Percentiles rank a stretch among this genome's conserved stretches.
phyloP scores from a whole-genome alignment of 2,888 invertebrate genomes.

The Molanna angustata region DNA sequence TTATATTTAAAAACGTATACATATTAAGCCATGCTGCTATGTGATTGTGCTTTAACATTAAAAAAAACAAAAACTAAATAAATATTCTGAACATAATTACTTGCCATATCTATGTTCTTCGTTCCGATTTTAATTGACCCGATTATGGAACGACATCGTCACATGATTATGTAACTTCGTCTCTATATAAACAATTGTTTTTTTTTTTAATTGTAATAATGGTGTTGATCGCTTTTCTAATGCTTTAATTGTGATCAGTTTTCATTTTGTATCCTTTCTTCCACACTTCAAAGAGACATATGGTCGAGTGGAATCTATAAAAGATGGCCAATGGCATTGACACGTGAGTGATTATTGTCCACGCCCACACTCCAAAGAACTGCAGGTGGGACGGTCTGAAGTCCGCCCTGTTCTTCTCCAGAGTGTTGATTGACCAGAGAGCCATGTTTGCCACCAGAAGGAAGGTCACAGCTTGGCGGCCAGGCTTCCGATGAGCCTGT shows the following conservation, averaged over 20 bases:
- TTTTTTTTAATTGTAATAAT: neutral
- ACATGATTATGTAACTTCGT: neutral
- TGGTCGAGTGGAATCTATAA: constrained; percentile 88
- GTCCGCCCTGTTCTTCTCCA: constrained; percentile 79
- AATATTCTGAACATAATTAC: too few relatives aligned
- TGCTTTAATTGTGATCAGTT: neutral
- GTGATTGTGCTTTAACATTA: too few relatives aligned
- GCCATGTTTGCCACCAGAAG: constrained; percentile 78
- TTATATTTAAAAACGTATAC: too few relatives aligned
- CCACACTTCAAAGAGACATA: constrained; percentile 91
- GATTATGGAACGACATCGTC: too few relatives aligned
- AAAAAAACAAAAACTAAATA: too few relatives aligned
- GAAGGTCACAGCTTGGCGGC: constrained; percentile 82
- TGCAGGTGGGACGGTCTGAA: constrained; percentile 75
- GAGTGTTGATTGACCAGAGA: constrained; percentile 82
- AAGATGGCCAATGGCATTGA: constrained; percentile 88
- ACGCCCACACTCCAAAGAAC: constrained; percentile 85
- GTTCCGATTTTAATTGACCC: too few relatives aligned
- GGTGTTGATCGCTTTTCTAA: neutral
- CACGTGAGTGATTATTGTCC: constrained; percentile 88
- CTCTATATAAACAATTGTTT: neutral
- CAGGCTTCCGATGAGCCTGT: constrained; percentile 73
- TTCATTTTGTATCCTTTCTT: constrained; percentile 82
- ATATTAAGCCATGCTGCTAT: too few relatives aligned
- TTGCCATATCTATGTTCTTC: too few relatives aligned